These are phyloP conservation scores for Hymenochirus boettgeri DNA, from an alignment of 2,113 vertebrate species.

Conservation along the genomic window DNA sequence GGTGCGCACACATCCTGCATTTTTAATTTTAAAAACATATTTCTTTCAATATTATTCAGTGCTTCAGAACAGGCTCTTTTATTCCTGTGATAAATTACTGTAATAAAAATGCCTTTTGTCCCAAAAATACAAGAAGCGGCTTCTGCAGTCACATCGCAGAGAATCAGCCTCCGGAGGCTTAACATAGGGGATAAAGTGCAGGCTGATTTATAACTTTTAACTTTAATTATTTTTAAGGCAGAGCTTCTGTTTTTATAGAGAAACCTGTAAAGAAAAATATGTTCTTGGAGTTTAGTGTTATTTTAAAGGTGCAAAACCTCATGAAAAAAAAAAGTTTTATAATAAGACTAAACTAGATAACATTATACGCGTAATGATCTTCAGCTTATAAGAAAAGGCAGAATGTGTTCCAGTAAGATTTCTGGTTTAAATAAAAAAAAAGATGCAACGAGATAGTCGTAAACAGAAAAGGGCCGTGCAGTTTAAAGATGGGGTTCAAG, in stretches of 20 bases:
- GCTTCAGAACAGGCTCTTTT: slow-evolving; percentile 78
- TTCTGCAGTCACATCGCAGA: slow-evolving; percentile 57
- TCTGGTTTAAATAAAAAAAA: too few relatives aligned
- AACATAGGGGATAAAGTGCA: slow-evolving; percentile 50
- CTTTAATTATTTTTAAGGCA: slow-evolving; percentile 69
- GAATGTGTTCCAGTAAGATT: too few relatives aligned
- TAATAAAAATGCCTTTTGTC: slow-evolving; percentile 82
- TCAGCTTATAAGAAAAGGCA: too few relatives aligned
- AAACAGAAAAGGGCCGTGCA: too few relatives aligned
- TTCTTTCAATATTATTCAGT: slow-evolving; percentile 85
- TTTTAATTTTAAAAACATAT: slow-evolving; percentile 95
- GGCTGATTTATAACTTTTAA: slow-evolving; percentile 54
- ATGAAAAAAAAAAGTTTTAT: slow-evolving; percentile 1
- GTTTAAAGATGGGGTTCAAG: too few relatives aligned
- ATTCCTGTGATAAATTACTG: slow-evolving; percentile 97
- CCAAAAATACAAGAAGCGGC: slow-evolving; percentile 62
- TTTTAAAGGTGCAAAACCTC: slow-evolving; percentile 31
- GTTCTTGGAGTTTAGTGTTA: slow-evolving; percentile 38
- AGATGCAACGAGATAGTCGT: too few relatives aligned
- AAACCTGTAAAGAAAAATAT: slow-evolving; percentile 58
- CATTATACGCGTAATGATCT: too few relatives aligned
- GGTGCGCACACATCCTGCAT: slow-evolving; percentile 74
- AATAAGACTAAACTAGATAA: too few relatives aligned
- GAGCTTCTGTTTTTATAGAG: slow-evolving; percentile 59
- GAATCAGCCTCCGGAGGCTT: slow-evolving; percentile 61